These are phyloP conservation scores for Aphidius colemani DNA, from an alignment of 2,888 invertebrate genomes.

Conservation along the genomic window DNA sequence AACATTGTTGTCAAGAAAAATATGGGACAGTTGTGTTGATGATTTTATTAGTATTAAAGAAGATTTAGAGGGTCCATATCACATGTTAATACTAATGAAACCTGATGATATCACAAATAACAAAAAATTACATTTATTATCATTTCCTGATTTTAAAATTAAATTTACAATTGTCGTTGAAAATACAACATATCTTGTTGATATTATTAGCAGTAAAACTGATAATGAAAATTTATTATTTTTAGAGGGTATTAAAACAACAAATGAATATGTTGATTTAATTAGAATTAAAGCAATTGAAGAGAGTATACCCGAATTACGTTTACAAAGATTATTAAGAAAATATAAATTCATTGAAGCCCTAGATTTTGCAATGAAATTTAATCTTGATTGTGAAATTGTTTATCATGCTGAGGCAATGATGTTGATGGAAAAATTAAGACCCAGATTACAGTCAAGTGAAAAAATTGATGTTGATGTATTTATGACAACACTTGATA, in stretches of 20 bases:
- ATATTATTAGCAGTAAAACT: conserved; percentile 35
- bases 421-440: conserved; percentile 50
- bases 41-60: conserved; percentile 47
- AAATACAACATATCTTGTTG: conserved; percentile 45
- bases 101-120: conserved; percentile 26
- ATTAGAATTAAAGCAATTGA: conserved; percentile 53
- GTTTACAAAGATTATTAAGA: conserved; percentile 59
- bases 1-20: conserved; percentile 44
- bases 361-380: conserved; percentile 59
- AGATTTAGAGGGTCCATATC: conserved; percentile 34
- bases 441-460: conserved; percentile 43
- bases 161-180: conserved; percentile 51
- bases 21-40: conserved; percentile 39
- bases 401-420: conserved; percentile 60
- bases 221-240: conserved; percentile 49
- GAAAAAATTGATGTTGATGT: conserved; percentile 50
- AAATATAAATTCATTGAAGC: conserved; percentile 62
- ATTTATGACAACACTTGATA: conserved; percentile 57
- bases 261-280: conserved; percentile 40
- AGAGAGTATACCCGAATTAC: conserved; percentile 61
- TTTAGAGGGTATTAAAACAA: conserved; percentile 47
- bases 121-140: conserved; percentile 40
- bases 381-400: conserved; percentile 56
- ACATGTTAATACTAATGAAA: conserved; percentile 43
- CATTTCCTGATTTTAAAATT: conserved; percentile 51